A percentile compares a stretch with the other conserved stretches of the same genome.
These are phyloP conservation scores for Parnassius mnemosyne DNA, from an alignment of 2,888 invertebrate genomes.

Conservation along the genomic window DNA sequence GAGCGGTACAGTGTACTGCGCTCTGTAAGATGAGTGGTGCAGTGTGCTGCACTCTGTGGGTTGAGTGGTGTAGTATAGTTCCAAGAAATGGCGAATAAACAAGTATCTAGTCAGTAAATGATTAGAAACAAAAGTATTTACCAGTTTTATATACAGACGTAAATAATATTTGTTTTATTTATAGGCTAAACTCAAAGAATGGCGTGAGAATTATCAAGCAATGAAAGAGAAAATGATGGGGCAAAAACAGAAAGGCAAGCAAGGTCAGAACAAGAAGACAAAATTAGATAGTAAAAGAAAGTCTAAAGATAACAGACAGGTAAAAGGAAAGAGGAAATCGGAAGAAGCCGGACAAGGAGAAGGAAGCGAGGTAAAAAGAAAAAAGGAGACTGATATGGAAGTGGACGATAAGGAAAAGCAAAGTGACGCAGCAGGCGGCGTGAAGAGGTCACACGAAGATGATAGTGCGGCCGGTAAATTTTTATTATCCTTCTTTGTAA, in stretches of 20 bases:
- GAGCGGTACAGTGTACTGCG: conserved; percentile 39
- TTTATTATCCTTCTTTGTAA: background rate
- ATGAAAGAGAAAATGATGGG: conserved; percentile 70
- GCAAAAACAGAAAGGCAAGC: conserved; percentile 58
- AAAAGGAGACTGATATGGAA: conserved; percentile 53
- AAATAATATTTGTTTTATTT: conserved; percentile 21
- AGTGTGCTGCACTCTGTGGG: too few species aligned
- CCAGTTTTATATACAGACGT: too few species aligned
- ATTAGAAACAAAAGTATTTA: too few species aligned
- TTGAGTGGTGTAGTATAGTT: too few species aligned
- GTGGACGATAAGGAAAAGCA: conserved; percentile 44
- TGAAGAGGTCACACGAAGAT: conserved; percentile 54
- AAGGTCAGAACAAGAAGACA: conserved; percentile 49
- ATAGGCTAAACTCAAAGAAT: conserved; percentile 62
- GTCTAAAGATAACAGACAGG: conserved; percentile 46
- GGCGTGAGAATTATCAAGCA: conserved; percentile 65
- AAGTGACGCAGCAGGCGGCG: conserved; percentile 48
- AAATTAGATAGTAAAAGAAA: conserved; percentile 55
- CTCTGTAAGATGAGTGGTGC: too few species aligned
- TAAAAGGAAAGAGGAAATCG: conserved; percentile 54
- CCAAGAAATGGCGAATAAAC: too few species aligned
- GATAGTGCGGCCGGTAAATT: conserved; percentile 30
- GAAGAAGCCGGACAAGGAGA: conserved; percentile 43
- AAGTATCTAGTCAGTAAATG: too few species aligned
- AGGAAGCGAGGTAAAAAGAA: conserved; percentile 55